Base-by-base conservation (phyloP, 2,113 vertebrate species). In the Sander lucioperca region DNA sequence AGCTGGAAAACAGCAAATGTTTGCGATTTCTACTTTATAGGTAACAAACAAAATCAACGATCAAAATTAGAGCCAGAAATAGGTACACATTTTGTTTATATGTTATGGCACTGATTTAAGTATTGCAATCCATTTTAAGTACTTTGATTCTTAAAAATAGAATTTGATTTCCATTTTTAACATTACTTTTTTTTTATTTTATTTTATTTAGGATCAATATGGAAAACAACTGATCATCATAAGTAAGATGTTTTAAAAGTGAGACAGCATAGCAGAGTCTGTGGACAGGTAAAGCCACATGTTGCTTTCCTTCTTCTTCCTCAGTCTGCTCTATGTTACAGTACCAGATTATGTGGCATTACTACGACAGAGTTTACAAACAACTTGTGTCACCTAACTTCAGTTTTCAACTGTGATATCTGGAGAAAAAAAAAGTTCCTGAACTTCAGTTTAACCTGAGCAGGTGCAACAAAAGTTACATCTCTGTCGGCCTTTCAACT, bases 201-300 rank as follows among this genome's bases (percentile, higher is more conserved):
- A 39, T 39, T 43, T 43, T 39, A 39, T 39, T 10, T 10, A 39
- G 39, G 1, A 51, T 78, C 16, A 6, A n/a, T 33, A 30, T 16
- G 30, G 3, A 43, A 47, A 23, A 59, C 19, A 65, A 21, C 27
- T 19, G 50, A 33, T 33, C 6, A 70, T 25, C 15, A n/a, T 5
- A 36, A 53, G 15, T 9, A 1, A 10, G 18, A 18, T 13, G 27
- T 33, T 36, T 23, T 30, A 12, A 63, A 61, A 21, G 8, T 21
- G 14, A 15, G 15, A 51, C 56, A 21, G 67, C 3, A 1, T 1
- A 47, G 50, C 23, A 63, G 56, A 63, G 21, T 78, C 14, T 74
- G 53, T 39, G 19, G 13, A 30, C 36, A 47, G 23, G 39, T 67
- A 16, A 64, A 76, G 77, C 76, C 74, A 86, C 79, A 88, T 36